These are phyloP conservation scores for Trichomalopsis sarcophagae DNA, from an alignment of 1,140 invertebrate genomes.

Conservation along the genomic window DNA sequence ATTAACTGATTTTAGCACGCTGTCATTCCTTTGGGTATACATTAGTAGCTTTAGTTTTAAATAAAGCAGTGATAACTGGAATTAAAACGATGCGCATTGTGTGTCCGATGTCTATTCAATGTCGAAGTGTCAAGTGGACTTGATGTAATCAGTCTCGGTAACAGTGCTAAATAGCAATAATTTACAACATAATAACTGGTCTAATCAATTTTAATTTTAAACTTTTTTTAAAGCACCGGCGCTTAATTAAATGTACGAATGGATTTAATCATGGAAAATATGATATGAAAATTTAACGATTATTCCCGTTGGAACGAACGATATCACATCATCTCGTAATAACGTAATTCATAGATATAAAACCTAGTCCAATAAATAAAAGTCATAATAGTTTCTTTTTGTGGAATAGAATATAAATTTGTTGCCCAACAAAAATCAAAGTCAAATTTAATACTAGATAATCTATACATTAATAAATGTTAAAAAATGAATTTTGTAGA, in stretches of 20 bases:
- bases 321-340: conserved; percentile 37
- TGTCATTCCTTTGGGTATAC: conserved; percentile 34
- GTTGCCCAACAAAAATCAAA: conserved; percentile 24
- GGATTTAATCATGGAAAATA: conserved; percentile 22
- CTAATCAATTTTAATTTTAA: conserved; percentile 21
- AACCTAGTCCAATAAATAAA: conserved; percentile 52
- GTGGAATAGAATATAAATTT: neutral
- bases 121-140: conserved; percentile 15
- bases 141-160: neutral
- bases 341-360: conserved; percentile 45
- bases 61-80: conserved; percentile 1
- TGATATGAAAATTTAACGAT: conserved; percentile 7
- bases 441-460: conserved; percentile 23
- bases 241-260: conserved; percentile 1
- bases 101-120: conserved; percentile 10
- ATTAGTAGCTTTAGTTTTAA: conserved; percentile 22
- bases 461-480: conserved; percentile 22
- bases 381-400: conserved; percentile 50
- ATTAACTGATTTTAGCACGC: neutral
- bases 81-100: conserved; percentile 17
- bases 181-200: neutral
- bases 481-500: too few species aligned
- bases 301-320: conserved; percentile 33
- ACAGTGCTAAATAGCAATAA: conserved; percentile 38
- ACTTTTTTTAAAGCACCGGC: conserved; percentile 6